Percentiles rank a stretch among this genome's conserved stretches.
phyloP scores from a whole-genome alignment of 2,888 invertebrate species.

The Micoletzkya japonica region DNA sequence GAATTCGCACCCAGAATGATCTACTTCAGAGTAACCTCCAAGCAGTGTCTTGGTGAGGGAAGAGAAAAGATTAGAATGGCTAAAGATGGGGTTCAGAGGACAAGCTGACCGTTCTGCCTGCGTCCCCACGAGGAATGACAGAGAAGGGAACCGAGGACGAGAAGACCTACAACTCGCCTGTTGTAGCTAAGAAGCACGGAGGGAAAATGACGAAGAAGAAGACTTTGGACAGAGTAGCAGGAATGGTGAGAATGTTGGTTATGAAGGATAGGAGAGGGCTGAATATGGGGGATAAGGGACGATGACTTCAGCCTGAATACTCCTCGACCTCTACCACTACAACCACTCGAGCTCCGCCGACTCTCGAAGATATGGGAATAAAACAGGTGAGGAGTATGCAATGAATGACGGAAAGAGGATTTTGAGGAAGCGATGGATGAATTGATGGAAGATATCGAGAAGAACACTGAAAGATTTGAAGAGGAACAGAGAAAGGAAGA shows the following conservation, averaged over 20 bases:
- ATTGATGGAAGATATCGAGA: constrained; percentile 22
- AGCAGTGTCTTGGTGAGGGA: constrained; percentile 55
- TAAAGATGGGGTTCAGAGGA: too few species aligned
- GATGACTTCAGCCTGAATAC: too few species aligned
- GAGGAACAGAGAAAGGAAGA: constrained; percentile 22
- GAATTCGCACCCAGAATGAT: constrained; percentile 54
- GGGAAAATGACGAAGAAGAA: constrained; percentile 16
- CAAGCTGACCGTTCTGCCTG: too few species aligned
- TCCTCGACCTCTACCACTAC: constrained; percentile 15
- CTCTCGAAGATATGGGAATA: constrained; percentile 27
- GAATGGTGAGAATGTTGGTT: too few species aligned
- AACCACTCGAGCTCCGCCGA: background rate
- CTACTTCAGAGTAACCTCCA: constrained; percentile 54
- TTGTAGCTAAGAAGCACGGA: constrained; percentile 23
- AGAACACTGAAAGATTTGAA: constrained; percentile 25
- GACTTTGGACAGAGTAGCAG: background rate
- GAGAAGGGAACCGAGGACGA: too few species aligned
- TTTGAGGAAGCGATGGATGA: constrained; percentile 26
- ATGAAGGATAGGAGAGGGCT: too few species aligned
- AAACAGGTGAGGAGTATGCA: background rate
- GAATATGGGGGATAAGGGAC: too few species aligned
- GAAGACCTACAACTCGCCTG: constrained; percentile 16
- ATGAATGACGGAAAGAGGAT: background rate
- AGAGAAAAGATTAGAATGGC: too few species aligned
- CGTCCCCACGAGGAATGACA: too few species aligned